Conservation (phyloP, 92 coral and sea anemone species). For the Hydrozoanthus gracilis region DNA sequence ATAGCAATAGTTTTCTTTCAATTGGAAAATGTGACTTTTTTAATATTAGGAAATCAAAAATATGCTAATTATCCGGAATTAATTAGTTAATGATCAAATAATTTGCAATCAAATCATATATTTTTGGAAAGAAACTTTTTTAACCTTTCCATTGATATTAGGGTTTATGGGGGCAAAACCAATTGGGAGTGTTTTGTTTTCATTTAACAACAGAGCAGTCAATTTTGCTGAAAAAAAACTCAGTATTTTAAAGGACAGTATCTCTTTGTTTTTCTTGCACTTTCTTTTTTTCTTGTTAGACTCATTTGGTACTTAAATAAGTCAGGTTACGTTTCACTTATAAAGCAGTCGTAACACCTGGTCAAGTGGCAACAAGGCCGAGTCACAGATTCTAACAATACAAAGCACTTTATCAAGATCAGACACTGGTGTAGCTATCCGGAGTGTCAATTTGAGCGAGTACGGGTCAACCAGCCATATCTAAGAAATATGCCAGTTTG, state of each 20-base stretch:
- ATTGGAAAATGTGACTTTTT: background rate
- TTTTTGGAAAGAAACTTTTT: background rate
- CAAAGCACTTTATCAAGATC: conserved; percentile 12
- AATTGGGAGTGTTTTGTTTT: conserved; percentile 22
- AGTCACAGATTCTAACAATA: background rate
- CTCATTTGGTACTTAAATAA: too few species aligned
- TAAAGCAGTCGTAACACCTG: too few species aligned
- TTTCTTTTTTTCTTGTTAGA: too few species aligned
- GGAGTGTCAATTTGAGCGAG: conserved; percentile 1
- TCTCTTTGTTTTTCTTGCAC: background rate
- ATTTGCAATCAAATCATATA: conserved; percentile 9
- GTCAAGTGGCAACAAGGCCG: background rate
- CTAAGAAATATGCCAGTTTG: conserved; percentile 54
- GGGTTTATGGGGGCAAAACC: conserved; percentile 26
- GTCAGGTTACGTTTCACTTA: too few species aligned
- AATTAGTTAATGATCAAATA: conserved; percentile 24
- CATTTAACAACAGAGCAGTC: conserved; percentile 30
- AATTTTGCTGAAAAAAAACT: background rate
- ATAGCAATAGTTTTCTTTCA: background rate
- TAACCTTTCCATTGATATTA: background rate
- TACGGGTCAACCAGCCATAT: conserved; percentile 22
- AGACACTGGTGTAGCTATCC: conserved; percentile 18
- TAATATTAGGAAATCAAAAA: background rate
- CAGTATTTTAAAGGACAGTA: conserved; percentile 8
- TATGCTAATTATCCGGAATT: conserved; percentile 10